Percentiles rank a stretch among this genome's conserved stretches.
phyloP scores from a whole-genome alignment of 1,140 invertebrate genomes.

The Drosophila albomicans region DNA sequence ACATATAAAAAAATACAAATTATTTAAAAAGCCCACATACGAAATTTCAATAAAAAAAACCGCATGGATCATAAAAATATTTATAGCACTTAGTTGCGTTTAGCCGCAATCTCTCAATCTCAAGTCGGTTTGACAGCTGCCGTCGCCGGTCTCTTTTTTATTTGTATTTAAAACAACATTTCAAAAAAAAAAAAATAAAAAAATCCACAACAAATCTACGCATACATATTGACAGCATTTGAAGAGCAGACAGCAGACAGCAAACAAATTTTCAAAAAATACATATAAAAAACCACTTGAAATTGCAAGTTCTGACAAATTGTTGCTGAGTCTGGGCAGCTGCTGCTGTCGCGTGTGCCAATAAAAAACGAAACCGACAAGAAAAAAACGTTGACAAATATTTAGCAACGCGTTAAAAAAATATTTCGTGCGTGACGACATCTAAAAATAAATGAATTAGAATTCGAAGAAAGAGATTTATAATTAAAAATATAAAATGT shows the following conservation, averaged over 20 bases:
- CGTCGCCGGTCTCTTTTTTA: slow-evolving; percentile 26
- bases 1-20: not conserved
- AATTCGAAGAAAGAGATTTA: slow-evolving; percentile 1
- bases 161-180: slow-evolving; percentile 21
- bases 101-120: slow-evolving; percentile 15
- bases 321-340: slow-evolving; percentile 34
- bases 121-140: slow-evolving; percentile 23
- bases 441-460: slow-evolving; percentile 21
- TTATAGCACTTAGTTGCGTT: slow-evolving; percentile 24
- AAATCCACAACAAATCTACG: slow-evolving; percentile 11
- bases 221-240: slow-evolving; percentile 37
- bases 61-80: slow-evolving; percentile 20
- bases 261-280: slow-evolving; percentile 45
- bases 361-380: slow-evolving; percentile 23
- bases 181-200: slow-evolving; percentile 20
- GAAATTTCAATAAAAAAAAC: slow-evolving; percentile 10
- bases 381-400: slow-evolving; percentile 28
- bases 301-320: slow-evolving; percentile 49
- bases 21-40: slow-evolving; percentile 1
- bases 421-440: slow-evolving; percentile 10
- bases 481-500: slow-evolving; percentile 4
- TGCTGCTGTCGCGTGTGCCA: slow-evolving; percentile 54
- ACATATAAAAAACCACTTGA: slow-evolving; percentile 23
- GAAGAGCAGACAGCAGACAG: slow-evolving; percentile 48
- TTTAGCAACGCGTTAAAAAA: slow-evolving; percentile 57